These are phyloP conservation scores for Pandemis heparana DNA, from an alignment of 2,888 invertebrate species.

Conservation along the genomic window DNA sequence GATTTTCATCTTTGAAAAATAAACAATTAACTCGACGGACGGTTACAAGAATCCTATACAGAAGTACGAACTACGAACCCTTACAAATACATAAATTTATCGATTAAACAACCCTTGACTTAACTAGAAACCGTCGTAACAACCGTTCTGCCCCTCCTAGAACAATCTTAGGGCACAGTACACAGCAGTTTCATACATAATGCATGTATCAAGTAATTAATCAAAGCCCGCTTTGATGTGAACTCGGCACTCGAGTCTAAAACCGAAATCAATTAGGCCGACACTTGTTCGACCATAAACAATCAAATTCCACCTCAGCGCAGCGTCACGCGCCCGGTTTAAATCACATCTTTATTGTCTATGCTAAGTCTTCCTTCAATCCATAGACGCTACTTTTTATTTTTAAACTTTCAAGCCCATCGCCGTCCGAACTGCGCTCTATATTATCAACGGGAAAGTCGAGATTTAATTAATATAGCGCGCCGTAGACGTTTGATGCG, in stretches of 20 bases:
- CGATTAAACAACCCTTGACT: not conserved
- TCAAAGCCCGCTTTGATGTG: constrained; percentile 7
- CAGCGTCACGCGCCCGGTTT: constrained; percentile 25
- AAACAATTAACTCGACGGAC: too few species aligned
- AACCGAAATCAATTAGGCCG: constrained; percentile 41
- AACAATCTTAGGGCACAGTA: not conserved
- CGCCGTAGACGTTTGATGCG: constrained; percentile 32
- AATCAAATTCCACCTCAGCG: constrained; percentile 35
- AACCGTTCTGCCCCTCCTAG: not conserved
- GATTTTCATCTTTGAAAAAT: too few species aligned
- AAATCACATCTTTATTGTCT: constrained; percentile 44
- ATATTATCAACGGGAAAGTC: constrained; percentile 18
- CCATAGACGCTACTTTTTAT: constrained; percentile 19
- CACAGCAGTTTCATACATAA: constrained; percentile 1
- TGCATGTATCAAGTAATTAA: constrained; percentile 9
- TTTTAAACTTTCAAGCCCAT: constrained; percentile 22
- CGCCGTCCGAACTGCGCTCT: not conserved
- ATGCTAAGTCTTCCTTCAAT: constrained; percentile 33
- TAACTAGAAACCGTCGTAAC: not conserved
- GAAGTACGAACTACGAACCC: too few species aligned
- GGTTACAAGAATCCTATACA: too few species aligned
- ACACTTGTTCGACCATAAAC: constrained; percentile 45
- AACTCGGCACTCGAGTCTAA: constrained; percentile 18
- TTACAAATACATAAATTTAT: not conserved
- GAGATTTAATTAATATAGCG: constrained; percentile 3